Evolutionary conservation across 2,113 vertebrate genomes (phyloP).

Genomic region (Poeciliopsis prolifica): DNA sequence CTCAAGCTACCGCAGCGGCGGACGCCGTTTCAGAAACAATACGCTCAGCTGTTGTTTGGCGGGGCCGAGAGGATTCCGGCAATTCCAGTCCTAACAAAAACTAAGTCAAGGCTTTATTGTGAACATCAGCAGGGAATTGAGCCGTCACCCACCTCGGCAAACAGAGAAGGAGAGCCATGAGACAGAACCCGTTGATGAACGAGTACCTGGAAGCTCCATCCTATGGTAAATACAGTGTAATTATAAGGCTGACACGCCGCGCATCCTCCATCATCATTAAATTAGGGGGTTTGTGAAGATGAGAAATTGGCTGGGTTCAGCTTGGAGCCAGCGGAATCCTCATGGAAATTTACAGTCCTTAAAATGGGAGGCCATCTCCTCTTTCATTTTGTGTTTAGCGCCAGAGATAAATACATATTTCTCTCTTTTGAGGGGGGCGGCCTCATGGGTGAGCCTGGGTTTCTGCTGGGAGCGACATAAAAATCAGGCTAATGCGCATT

Average conservation of each 20-base stretch:
- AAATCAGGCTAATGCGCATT: constrained; percentile 25
- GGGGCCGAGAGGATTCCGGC: constrained; percentile 52
- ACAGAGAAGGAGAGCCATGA: constrained; percentile 20
- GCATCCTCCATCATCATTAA: constrained; percentile 67
- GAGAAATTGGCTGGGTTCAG: constrained; percentile 65
- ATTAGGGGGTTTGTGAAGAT: constrained; percentile 69
- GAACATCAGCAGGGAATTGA: constrained; percentile 55
- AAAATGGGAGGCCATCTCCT: constrained; percentile 54
- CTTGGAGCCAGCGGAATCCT: constrained; percentile 68
- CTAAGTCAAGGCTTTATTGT: constrained; percentile 61
- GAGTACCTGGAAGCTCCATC: constrained; percentile 58
- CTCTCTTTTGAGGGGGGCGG: constrained; percentile 21
- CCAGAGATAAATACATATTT: constrained; percentile 56
- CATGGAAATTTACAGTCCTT: constrained; percentile 64
- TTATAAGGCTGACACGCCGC: constrained; percentile 67
- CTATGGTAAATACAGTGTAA: constrained; percentile 65
- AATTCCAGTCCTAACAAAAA: constrained; percentile 64
- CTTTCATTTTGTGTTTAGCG: constrained; percentile 54
- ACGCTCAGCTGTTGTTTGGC: constrained; percentile 50
- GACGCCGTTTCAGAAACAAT: constrained; percentile 53
- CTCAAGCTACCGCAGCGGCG: constrained; percentile 18
- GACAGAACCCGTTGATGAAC: constrained; percentile 31
- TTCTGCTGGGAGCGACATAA: constrained; percentile 24
- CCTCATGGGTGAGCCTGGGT: constrained; percentile 20
- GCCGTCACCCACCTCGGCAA: constrained; percentile 39